These are phyloP conservation scores for Platorchestia sp. DNA, from an alignment of 1,140 invertebrate species.

Conservation along the genomic window DNA sequence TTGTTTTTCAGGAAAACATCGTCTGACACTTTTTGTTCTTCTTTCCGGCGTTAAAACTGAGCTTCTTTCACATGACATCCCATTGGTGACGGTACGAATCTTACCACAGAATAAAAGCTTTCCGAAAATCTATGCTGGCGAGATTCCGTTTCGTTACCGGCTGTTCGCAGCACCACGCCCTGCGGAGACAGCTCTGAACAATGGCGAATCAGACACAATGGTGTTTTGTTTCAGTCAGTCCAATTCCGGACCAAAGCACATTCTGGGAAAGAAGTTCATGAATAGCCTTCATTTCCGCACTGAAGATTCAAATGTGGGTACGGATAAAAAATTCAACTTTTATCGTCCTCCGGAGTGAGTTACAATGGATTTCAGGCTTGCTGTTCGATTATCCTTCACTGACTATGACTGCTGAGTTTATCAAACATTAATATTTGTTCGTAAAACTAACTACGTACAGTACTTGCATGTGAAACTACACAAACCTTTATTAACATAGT, in stretches of 20 bases:
- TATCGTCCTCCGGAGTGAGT: background rate
- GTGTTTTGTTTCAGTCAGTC: conserved; percentile 30
- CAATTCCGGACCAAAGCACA: background rate
- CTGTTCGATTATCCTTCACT: background rate
- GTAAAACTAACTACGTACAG: background rate
- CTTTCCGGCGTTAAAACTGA: background rate
- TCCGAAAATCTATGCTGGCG: background rate
- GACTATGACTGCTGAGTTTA: background rate
- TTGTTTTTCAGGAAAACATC: background rate
- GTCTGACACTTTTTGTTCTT: background rate
- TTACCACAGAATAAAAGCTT: background rate
- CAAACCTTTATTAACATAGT: no score
- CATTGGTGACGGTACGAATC: background rate
- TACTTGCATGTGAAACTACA: background rate
- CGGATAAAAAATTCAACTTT: background rate
- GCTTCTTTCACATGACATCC: background rate
- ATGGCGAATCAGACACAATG: conserved; percentile 51
- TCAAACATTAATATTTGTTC: background rate
- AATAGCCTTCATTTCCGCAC: conserved; percentile 31
- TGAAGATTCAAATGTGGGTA: background rate
- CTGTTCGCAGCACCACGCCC: background rate
- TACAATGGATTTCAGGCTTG: background rate
- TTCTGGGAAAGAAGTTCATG: conserved; percentile 1
- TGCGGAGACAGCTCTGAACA: conserved; percentile 11
- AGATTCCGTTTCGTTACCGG: background rate